Percentiles rank a stretch among this genome's conserved stretches.
These are phyloP conservation scores for Aulostomus chinensis DNA, from an alignment of 2,797 vertebrate genomes.

Conservation along the genomic window DNA sequence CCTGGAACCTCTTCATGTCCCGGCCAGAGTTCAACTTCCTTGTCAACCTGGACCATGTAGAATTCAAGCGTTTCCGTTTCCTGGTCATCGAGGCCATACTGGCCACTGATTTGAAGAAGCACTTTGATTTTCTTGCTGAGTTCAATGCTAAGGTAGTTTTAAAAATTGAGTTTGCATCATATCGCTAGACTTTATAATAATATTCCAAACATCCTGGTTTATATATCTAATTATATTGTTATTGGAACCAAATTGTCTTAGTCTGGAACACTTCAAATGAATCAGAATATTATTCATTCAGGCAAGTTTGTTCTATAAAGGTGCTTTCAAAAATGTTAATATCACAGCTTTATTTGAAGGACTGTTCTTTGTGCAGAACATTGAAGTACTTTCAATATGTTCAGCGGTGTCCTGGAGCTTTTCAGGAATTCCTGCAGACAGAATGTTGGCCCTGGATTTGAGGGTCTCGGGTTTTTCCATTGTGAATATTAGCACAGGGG, in stretches of 20 bases:
- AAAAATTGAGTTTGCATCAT: neutral
- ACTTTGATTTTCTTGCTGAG: conserved; percentile 97
- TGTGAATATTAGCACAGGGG: conserved; percentile 27
- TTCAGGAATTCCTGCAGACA: conserved; percentile 43
- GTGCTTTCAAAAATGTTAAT: neutral
- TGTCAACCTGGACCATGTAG: conserved; percentile 91
- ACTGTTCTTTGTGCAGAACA: conserved; percentile 17
- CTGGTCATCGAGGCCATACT: conserved; percentile 98
- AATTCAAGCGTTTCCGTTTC: conserved; percentile 98
- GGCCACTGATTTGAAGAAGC: conserved; percentile 98
- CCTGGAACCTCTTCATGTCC: conserved; percentile 98
- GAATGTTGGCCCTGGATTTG: conserved; percentile 38
- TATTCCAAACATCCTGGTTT: too few relatives aligned
- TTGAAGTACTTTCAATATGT: conserved; percentile 16
- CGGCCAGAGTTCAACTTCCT: conserved; percentile 95
- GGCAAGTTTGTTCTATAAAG: neutral
- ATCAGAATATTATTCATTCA: too few relatives aligned
- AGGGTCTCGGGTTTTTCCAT: conserved; percentile 40
- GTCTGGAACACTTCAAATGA: too few relatives aligned
- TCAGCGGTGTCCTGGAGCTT: conserved; percentile 23
- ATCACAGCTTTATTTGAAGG: conserved; percentile 16
- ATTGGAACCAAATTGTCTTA: too few relatives aligned
- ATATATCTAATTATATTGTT: too few relatives aligned
- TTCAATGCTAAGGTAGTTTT: conserved; percentile 93
- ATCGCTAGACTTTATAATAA: too few relatives aligned